phyloP scores from a whole-genome alignment of 2,888 invertebrate species.

The Lochmaea crataegi region DNA sequence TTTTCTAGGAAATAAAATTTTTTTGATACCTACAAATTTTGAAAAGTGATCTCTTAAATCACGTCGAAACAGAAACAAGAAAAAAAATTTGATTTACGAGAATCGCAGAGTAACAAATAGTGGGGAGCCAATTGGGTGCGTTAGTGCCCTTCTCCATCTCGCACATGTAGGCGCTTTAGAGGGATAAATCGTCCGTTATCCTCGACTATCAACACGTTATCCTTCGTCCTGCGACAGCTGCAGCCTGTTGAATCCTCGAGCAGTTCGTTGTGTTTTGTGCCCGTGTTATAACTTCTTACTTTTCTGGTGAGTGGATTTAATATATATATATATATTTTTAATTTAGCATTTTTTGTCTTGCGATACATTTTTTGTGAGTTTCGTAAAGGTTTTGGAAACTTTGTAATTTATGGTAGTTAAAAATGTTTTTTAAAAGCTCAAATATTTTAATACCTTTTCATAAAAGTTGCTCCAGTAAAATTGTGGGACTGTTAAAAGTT shows the following conservation, averaged over 20 bases:
- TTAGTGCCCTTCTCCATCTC: slow-evolving; percentile 36
- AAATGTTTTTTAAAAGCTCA: neutral
- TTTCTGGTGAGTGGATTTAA: slow-evolving; percentile 20
- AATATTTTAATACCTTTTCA: too few species aligned
- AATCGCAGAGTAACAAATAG: slow-evolving; percentile 32
- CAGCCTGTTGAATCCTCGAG: slow-evolving; percentile 53
- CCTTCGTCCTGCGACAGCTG: slow-evolving; percentile 48
- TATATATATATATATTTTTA: too few species aligned
- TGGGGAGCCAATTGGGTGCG: slow-evolving; percentile 44
- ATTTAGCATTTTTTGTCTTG: neutral
- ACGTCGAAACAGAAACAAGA: slow-evolving; percentile 10
- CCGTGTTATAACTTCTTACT: slow-evolving; percentile 21
- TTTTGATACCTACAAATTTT: slow-evolving; percentile 4
- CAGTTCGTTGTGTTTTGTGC: slow-evolving; percentile 38
- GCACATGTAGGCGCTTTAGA: slow-evolving; percentile 55
- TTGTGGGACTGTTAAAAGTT: too few species aligned
- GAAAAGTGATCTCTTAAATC: slow-evolving; percentile 7
- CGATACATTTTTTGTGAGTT: neutral
- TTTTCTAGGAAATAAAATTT: neutral
- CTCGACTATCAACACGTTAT: slow-evolving; percentile 48
- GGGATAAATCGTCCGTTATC: slow-evolving; percentile 56
- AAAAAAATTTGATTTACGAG: slow-evolving; percentile 26
- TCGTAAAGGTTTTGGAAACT: neutral
- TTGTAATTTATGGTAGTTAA: neutral
- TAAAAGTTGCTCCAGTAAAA: too few species aligned